These are phyloP conservation scores for Globodera rostochiensis DNA, from an alignment of 1,140 invertebrate species.

Conservation along the genomic window DNA sequence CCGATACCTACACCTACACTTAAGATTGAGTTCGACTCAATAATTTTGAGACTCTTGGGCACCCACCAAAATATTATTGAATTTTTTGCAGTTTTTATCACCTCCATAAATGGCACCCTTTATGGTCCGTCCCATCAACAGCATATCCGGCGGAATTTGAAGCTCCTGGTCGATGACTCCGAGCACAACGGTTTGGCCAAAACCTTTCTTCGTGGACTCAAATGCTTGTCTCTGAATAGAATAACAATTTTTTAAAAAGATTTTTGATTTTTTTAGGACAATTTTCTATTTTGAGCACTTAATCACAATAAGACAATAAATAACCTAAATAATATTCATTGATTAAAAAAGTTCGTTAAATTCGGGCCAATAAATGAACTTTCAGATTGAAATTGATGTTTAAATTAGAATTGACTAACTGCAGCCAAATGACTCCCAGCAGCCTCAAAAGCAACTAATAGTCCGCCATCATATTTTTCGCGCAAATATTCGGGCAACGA, in stretches of 20 bases:
- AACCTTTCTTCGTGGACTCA: conserved; percentile 95
- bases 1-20: too few relatives aligned
- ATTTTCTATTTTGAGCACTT: conserved; percentile 70
- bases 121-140: conserved; percentile 72
- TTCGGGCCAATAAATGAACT: conserved; percentile 89
- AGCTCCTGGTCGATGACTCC: conserved; percentile 74
- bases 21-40: too few relatives aligned
- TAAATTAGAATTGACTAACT: conserved; percentile 79
- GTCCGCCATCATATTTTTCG: conserved; percentile 89
- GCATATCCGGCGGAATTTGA: conserved; percentile 67
- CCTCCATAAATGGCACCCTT: conserved; percentile 83
- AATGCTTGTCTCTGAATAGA: conserved; percentile 86
- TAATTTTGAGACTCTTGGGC: too few relatives aligned
- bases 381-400: conserved; percentile 77
- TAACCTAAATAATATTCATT: too few relatives aligned
- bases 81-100: conserved; percentile 88
- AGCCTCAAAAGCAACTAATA: conserved; percentile 98
- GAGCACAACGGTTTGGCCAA: conserved; percentile 76
- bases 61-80: conserved; percentile 64
- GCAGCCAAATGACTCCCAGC: conserved; percentile 94
- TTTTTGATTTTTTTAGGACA: conserved; percentile 93
- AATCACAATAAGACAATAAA: too few relatives aligned
- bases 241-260: conserved; percentile 92
- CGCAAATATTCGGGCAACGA: conserved; percentile 85
- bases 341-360: conserved; percentile 66